Evolutionary conservation across 2,888 invertebrate genomes (phyloP).

Genomic region (Monochamus alternatus): DNA sequence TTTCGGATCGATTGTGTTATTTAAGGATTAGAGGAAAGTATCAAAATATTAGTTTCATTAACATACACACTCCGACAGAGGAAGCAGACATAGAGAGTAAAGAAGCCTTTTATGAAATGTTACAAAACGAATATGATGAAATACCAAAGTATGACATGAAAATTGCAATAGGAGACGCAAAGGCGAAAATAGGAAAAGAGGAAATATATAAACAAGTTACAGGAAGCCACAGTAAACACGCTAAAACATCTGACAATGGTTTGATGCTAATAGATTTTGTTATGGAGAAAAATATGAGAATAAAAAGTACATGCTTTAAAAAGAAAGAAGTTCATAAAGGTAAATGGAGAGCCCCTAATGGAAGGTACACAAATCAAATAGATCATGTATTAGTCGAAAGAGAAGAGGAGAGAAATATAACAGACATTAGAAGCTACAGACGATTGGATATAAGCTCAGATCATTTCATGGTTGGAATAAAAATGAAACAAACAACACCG

Average conservation of each 20-base stretch:
- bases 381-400: constrained; percentile 11
- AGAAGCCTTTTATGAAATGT: too few relatives aligned
- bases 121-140: neutral
- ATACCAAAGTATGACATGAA: neutral
- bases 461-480: too few relatives aligned
- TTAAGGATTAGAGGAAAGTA: too few relatives aligned
- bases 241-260: neutral
- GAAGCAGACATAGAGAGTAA: too few relatives aligned
- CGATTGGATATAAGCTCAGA: too few relatives aligned
- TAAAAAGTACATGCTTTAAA: neutral
- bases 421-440: neutral
- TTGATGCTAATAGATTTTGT: too few relatives aligned
- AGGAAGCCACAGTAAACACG: constrained; percentile 6
- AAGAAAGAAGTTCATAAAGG: neutral
- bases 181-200: neutral
- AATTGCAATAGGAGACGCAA: neutral
- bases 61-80: too few relatives aligned
- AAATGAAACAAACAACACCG: too few relatives aligned
- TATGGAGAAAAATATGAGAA: neutral
- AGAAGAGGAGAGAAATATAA: neutral
- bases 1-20: too few relatives aligned
- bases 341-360: constrained; percentile 2
- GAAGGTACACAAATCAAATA: constrained; percentile 1
- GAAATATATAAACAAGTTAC: neutral
- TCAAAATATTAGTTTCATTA: too few relatives aligned